A percentile compares a stretch with the other conserved stretches of the same genome.
phyloP scores from a whole-genome alignment of 2,797 vertebrate genomes.

The Numenius phaeopus region DNA sequence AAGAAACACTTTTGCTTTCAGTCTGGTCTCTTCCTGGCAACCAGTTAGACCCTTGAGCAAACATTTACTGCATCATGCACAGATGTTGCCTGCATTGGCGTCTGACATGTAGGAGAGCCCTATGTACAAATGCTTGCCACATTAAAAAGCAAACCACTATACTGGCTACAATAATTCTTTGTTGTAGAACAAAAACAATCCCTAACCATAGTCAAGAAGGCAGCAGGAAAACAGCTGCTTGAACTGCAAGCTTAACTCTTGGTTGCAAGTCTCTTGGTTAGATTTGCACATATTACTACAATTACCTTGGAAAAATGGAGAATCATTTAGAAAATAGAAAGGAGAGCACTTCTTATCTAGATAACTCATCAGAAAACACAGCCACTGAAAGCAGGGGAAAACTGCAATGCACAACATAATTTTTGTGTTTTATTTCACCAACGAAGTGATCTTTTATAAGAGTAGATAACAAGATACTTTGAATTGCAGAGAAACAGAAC shows the following conservation, averaged over 20 bases:
- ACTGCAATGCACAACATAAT: neutral
- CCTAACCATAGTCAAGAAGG: neutral
- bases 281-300: neutral
- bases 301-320: neutral
- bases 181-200: neutral
- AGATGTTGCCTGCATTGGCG: neutral
- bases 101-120: neutral
- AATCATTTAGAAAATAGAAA: neutral
- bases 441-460: neutral
- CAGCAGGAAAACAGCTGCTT: neutral
- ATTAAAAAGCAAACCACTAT: neutral
- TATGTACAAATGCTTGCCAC: neutral
- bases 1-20: neutral
- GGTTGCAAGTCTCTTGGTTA: neutral
- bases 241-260: neutral
- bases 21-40: neutral
- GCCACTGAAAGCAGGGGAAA: neutral
- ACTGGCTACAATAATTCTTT: too few relatives aligned
- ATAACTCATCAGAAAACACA: neutral
- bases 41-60: neutral
- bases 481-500: neutral
- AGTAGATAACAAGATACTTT: neutral
- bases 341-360: neutral
- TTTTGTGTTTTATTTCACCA: neutral
- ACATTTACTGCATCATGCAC: accelerated